phyloP scores from a whole-genome alignment of 2,113 vertebrate species.

The Dasyurus viverrinus region DNA sequence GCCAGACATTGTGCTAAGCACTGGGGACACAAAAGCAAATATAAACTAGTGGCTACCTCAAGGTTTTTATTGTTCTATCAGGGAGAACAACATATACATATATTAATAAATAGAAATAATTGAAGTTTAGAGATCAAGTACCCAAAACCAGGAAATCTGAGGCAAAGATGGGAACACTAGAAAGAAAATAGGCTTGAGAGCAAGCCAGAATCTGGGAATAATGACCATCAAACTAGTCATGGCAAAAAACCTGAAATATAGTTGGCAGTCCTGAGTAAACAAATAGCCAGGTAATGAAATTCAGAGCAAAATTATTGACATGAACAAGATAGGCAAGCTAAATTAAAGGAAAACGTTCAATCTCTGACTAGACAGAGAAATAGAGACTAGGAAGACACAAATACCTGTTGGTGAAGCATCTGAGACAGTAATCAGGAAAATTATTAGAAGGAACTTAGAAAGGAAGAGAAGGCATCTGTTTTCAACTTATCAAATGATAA shows the following conservation, averaged over 20 bases:
- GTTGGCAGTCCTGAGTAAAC: background rate
- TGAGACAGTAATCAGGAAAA: background rate
- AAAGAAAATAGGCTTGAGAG: background rate
- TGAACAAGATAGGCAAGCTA: background rate
- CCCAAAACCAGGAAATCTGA: background rate
- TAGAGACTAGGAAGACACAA: background rate
- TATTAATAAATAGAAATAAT: background rate
- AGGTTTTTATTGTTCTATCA: background rate
- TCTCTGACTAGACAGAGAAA: background rate
- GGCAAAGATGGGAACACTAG: background rate
- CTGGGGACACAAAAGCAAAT: background rate
- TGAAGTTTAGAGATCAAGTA: background rate
- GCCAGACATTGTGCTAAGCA: background rate
- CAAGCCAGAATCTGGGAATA: background rate
- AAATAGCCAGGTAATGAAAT: background rate
- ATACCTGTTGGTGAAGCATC: background rate
- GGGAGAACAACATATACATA: background rate
- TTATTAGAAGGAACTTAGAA: background rate
- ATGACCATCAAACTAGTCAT: background rate
- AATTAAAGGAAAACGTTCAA: background rate
- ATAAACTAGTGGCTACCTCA: background rate
- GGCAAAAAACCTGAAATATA: background rate
- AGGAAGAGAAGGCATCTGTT: background rate
- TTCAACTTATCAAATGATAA: too few relatives aligned
- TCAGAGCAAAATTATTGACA: background rate